Evolutionary conservation across 2,797 vertebrate genomes (phyloP).

Genomic region (Zenarchopterus dispar): DNA sequence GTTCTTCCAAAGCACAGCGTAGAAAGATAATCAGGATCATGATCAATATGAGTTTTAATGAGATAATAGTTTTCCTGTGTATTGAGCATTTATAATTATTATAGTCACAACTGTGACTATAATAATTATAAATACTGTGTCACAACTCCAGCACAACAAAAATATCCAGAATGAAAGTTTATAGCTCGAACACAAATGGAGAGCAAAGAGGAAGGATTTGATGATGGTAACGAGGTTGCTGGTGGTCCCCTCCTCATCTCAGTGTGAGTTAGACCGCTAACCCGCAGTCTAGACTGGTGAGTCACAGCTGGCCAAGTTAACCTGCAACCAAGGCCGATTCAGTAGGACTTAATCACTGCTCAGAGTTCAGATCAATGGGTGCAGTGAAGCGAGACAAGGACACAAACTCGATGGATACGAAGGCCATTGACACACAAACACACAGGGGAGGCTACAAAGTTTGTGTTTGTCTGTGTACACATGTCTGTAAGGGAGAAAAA

Average conservation of each 20-base stretch:
- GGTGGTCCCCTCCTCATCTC: slow-evolving; percentile 20
- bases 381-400: slow-evolving; percentile 46
- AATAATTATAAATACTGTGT: too few relatives aligned
- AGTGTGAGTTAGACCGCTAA: slow-evolving; percentile 38
- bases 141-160: too few relatives aligned
- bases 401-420: slow-evolving; percentile 26
- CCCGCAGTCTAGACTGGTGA: slow-evolving; percentile 44
- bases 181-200: background rate
- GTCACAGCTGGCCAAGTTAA: slow-evolving; percentile 48
- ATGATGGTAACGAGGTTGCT: background rate
- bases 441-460: background rate
- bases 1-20: too few relatives aligned
- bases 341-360: slow-evolving; percentile 43
- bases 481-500: background rate
- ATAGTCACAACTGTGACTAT: too few relatives aligned
- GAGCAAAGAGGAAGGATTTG: background rate
- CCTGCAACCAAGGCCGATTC: slow-evolving; percentile 32
- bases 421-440: slow-evolving; percentile 10
- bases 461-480: background rate
- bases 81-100: too few relatives aligned
- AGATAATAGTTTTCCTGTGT: too few relatives aligned
- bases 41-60: too few relatives aligned
- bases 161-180: background rate
- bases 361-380: slow-evolving; percentile 35
- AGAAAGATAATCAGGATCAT: too few relatives aligned